A percentile compares a stretch with the other conserved stretches of the same genome.
These are phyloP conservation scores for Nephila pilipes DNA, from an alignment of 1,140 invertebrate species.

Conservation along the genomic window DNA sequence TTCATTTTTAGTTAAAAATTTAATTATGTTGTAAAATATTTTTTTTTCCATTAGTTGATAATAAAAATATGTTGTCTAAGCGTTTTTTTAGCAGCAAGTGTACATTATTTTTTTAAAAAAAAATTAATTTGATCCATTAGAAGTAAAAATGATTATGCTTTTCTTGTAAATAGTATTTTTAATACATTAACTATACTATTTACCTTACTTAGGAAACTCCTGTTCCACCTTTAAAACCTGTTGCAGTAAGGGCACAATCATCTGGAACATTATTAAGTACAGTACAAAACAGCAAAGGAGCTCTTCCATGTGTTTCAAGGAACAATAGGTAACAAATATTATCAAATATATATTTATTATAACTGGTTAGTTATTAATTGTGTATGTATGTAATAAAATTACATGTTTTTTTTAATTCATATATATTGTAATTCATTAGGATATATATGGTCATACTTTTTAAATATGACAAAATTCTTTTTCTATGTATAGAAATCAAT, in stretches of 20 bases:
- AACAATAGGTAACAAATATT: slow-evolving; percentile 67
- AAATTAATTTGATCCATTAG: too few relatives aligned
- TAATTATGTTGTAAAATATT: too few relatives aligned
- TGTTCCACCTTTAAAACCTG: slow-evolving; percentile 68
- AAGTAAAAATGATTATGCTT: too few relatives aligned
- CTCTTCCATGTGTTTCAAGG: slow-evolving; percentile 75
- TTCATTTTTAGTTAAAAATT: too few relatives aligned
- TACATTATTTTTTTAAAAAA: too few relatives aligned
- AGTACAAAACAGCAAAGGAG: slow-evolving; percentile 75
- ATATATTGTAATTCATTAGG: neutral
- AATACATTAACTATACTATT: too few relatives aligned
- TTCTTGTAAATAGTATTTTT: too few relatives aligned
- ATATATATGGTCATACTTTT: neutral
- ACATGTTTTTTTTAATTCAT: neutral
- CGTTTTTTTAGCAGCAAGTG: too few relatives aligned
- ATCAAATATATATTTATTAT: neutral
- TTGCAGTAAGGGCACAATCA: slow-evolving; percentile 77
- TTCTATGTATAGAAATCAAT: too few relatives aligned
- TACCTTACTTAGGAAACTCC: slow-evolving; percentile 56
- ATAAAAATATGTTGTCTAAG: too few relatives aligned
- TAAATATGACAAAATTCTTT: too few relatives aligned
- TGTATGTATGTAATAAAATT: neutral
- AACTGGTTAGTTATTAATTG: neutral
- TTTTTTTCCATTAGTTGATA: too few relatives aligned
- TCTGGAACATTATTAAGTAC: slow-evolving; percentile 63